Conservation (phyloP, 92 coral and sea anemone species). For the Porites rus region DNA sequence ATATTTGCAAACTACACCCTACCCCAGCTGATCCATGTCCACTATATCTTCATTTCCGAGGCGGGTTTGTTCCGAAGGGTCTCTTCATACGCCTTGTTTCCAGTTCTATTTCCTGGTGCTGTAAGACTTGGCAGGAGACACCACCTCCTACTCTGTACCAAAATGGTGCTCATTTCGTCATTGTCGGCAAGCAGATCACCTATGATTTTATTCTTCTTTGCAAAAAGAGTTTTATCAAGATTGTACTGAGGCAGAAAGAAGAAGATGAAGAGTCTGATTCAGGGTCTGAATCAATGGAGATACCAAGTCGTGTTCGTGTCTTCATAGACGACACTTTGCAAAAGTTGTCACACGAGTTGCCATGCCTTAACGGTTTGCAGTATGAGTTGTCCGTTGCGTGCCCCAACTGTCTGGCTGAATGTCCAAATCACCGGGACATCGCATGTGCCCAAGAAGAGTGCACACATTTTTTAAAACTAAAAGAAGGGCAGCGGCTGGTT, state of each 20-base stretch:
- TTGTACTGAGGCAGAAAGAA: neutral
- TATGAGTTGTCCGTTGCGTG: slow-evolving; percentile 3
- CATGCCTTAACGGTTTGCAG: neutral
- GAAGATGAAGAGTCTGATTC: neutral
- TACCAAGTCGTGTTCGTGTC: neutral
- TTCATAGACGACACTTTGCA: neutral
- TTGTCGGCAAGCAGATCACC: neutral
- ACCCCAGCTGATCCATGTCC: neutral
- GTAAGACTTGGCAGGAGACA: neutral
- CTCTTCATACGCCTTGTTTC: neutral
- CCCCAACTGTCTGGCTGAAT: neutral
- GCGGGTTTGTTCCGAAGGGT: slow-evolving; percentile 6
- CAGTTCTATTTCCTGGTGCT: neutral
- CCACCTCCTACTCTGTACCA: neutral
- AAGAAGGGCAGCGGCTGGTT: neutral
- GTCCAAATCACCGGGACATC: neutral
- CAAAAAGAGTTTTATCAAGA: neutral
- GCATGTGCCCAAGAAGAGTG: neutral
- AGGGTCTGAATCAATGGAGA: neutral
- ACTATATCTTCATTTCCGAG: neutral
- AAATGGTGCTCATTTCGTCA: neutral
- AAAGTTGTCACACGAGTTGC: neutral
- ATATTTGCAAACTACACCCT: neutral
- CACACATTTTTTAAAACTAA: accelerated
- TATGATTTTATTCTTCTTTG: neutral